A percentile compares a stretch with the other conserved stretches of the same genome.
Conservation (phyloP, 2,888 invertebrate genomes). For the Metacarcinus magister region DNA sequence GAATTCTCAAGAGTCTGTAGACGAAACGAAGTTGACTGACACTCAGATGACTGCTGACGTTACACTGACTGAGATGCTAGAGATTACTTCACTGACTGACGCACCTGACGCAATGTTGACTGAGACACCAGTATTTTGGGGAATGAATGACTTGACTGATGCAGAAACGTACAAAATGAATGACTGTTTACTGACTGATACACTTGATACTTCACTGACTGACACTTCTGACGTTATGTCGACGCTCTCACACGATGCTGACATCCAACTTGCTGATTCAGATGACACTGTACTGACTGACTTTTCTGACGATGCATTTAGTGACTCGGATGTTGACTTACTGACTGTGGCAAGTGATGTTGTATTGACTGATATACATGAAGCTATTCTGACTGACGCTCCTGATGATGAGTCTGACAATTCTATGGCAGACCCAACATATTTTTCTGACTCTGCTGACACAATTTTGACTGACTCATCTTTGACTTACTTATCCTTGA, state of each 20-base stretch:
- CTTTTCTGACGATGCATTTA: not conserved
- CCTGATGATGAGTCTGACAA: not conserved
- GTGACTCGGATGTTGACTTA: not conserved
- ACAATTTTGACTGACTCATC: not conserved
- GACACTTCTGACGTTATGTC: not conserved
- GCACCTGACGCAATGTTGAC: conserved; percentile 40
- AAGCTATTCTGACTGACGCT: not conserved
- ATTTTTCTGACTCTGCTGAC: not conserved
- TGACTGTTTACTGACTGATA: not conserved
- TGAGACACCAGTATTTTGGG: not conserved
- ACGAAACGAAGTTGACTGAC: not conserved
- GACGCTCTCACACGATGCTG: not conserved
- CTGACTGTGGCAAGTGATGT: conserved; percentile 6
- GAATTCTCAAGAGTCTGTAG: not conserved
- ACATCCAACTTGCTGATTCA: not conserved
- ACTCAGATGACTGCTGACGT: not conserved
- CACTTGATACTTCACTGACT: not conserved
- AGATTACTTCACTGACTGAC: not conserved
- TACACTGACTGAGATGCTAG: not conserved
- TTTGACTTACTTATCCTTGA: not conserved
- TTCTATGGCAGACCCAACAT: too few species aligned
- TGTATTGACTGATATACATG: not conserved
- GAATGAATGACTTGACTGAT: not conserved
- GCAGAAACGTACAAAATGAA: not conserved
- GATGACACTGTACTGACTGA: not conserved